phyloP scores from a whole-genome alignment of 2,888 invertebrate species.

The Cosmopolites sordidus region DNA sequence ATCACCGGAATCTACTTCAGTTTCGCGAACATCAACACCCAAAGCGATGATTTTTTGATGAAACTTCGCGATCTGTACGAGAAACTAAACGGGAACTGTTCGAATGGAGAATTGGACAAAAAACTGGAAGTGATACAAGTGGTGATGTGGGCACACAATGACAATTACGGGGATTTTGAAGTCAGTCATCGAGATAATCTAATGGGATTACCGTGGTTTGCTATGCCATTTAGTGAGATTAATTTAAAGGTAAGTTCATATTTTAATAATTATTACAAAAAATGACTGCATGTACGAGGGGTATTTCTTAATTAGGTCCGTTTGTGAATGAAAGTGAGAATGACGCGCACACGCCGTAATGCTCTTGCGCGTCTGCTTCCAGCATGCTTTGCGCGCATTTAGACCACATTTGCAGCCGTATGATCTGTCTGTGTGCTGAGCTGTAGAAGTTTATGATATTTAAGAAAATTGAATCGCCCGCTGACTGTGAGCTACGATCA shows the following conservation, averaged over 20 bases:
- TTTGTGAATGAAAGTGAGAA: no score
- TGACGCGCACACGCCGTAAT: no score
- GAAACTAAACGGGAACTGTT: slow-evolving; percentile 37
- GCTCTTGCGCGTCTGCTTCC: no score
- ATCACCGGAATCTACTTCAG: slow-evolving; percentile 66
- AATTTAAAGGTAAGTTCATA: slow-evolving; percentile 63
- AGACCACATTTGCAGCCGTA: no score
- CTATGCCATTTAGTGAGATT: slow-evolving; percentile 66
- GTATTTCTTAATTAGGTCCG: no score
- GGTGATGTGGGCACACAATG: slow-evolving; percentile 64
- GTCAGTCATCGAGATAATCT: slow-evolving; percentile 60
- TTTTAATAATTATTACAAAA: no score
- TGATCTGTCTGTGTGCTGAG: no score
- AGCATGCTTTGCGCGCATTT: no score
- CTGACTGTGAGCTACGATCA: no score
- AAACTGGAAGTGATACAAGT: slow-evolving; percentile 63
- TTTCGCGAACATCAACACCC: slow-evolving; percentile 64
- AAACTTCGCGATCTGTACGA: slow-evolving; percentile 59
- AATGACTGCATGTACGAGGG: no score
- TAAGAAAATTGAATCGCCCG: no score
- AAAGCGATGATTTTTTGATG: slow-evolving; percentile 64
- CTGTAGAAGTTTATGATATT: no score
- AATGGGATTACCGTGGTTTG: slow-evolving; percentile 65
- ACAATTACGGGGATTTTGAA: slow-evolving; percentile 62
- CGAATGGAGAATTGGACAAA: slow-evolving; percentile 37